Conservation (phyloP, 2,797 vertebrate genomes). For the Sternotherus odoratus region DNA sequence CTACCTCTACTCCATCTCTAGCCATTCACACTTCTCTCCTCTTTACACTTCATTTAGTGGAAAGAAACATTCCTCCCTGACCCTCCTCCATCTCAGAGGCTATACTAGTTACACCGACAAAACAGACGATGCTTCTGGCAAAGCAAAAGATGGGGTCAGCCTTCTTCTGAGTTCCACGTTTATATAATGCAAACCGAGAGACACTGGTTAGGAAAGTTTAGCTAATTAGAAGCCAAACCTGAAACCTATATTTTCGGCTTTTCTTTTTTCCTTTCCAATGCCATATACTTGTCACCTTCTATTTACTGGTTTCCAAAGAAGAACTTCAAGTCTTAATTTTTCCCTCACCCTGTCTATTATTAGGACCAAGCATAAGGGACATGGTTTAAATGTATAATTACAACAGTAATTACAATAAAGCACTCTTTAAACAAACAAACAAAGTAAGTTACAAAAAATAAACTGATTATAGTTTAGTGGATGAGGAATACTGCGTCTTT, state of each 20-base stretch:
- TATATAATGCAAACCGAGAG: neutral
- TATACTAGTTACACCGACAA: fast-evolving
- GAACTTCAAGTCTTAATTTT: slow-evolving; percentile 55
- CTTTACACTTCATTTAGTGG: neutral
- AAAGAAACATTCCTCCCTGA: neutral
- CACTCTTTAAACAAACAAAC: slow-evolving; percentile 41
- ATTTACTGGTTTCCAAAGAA: slow-evolving; percentile 18
- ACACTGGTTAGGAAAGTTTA: slow-evolving; percentile 5
- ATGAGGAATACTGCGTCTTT: neutral
- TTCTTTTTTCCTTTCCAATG: neutral
- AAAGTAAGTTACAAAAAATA: neutral
- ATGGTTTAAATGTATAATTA: slow-evolving; percentile 52
- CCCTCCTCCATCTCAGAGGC: fast-evolving
- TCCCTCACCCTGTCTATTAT: slow-evolving; percentile 13
- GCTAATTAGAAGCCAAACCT: slow-evolving; percentile 35
- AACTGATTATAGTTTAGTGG: slow-evolving; percentile 5
- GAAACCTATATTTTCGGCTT: slow-evolving; percentile 45
- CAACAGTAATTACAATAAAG: slow-evolving; percentile 64
- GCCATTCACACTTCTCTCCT: neutral
- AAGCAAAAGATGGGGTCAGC: neutral
- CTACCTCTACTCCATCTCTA: too few species aligned
- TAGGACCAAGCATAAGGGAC: slow-evolving; percentile 15
- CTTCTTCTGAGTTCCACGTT: neutral
- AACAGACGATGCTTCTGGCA: neutral
- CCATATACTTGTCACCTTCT: neutral